Evolutionary conservation across 2,797 vertebrate species (phyloP).

Genomic region (Helostoma temminkii): DNA sequence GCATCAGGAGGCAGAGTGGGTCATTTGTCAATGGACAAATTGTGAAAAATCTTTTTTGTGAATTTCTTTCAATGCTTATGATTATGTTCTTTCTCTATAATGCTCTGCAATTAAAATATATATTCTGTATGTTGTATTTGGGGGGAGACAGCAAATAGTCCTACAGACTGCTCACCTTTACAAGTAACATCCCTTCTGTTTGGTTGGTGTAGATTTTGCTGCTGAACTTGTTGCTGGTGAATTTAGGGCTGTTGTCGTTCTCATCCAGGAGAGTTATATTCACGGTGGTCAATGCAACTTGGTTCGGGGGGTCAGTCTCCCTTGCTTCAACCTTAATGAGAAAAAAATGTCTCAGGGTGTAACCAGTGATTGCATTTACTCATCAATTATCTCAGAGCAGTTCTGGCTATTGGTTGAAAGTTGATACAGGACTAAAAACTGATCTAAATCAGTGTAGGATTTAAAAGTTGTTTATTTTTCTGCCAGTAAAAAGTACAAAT

Average conservation of each 20-base stretch:
- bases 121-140: no score
- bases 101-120: no score
- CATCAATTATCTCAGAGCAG: not conserved
- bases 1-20: no score
- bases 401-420: no score
- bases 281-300: constrained; percentile 34
- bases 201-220: constrained; percentile 78
- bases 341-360: not conserved
- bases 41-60: no score
- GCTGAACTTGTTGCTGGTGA: constrained; percentile 68
- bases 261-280: constrained; percentile 79
- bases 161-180: constrained; percentile 74
- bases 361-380: not conserved
- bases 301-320: constrained; percentile 58
- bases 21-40: no score
- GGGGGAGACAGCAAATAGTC: not conserved
- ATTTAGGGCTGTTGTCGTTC: constrained; percentile 87
- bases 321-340: constrained; percentile 79
- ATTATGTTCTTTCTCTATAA: no score
- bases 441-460: no score
- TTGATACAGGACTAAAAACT: no score
- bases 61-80: no score
- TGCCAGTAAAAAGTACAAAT: no score
- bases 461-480: no score
- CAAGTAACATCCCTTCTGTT: constrained; percentile 77